phyloP scores from a whole-genome alignment of 1,140 invertebrate species.

The Xylocopa sonorina region DNA sequence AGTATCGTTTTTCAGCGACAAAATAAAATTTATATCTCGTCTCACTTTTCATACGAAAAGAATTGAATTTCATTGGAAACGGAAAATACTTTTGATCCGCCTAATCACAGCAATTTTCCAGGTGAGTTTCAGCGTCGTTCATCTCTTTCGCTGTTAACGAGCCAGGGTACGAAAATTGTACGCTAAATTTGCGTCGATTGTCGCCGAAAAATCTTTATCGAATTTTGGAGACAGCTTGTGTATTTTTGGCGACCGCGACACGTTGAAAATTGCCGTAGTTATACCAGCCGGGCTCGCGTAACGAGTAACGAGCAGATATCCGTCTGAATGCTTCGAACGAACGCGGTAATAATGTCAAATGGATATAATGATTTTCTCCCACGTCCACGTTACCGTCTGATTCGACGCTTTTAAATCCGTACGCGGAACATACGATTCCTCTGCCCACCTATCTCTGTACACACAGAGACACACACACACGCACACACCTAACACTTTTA shows the following conservation, averaged over 20 bases:
- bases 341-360: conserved; percentile 48
- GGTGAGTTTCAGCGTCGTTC: neutral
- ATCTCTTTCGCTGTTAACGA: conserved; percentile 29
- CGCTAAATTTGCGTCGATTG: conserved; percentile 44
- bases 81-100: neutral
- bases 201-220: conserved; percentile 23
- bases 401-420: conserved; percentile 26
- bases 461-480: no score
- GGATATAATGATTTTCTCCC: conserved; percentile 31
- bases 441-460: no score
- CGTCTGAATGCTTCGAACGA: conserved; percentile 26
- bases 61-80: neutral
- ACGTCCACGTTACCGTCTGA: conserved; percentile 25
- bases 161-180: conserved; percentile 24
- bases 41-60: no score
- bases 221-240: conserved; percentile 17
- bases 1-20: no score
- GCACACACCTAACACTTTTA: no score
- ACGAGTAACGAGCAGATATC: conserved; percentile 32
- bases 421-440: neutral
- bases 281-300: neutral
- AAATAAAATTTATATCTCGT: no score
- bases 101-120: conserved; percentile 3
- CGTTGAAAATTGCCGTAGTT: conserved; percentile 36
- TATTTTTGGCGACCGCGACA: conserved; percentile 27